Evolutionary conservation across 1,140 invertebrate species (phyloP), one percentile per base, ranked within the genome.

Genomic region (Drosophila grimshawi): DNA sequence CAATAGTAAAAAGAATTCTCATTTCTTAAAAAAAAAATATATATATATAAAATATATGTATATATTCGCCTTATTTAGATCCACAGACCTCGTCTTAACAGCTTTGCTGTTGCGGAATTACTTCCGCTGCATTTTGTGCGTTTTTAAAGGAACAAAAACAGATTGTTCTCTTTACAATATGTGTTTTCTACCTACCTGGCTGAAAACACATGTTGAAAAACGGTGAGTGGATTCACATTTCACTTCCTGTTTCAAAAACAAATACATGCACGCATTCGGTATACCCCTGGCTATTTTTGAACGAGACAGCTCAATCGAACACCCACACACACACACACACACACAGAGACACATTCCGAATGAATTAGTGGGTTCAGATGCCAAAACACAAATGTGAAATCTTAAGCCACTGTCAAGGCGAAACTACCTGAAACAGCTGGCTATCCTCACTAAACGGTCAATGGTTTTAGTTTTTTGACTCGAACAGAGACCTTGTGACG

Each of bases 351-450:
- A 43, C 7, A 5, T 62, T 72, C 65, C 73, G 43, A 35, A 5
- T 66, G 48, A 80, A 49, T 80, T 75, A 67, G 55, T 62, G 65
- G 67, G 68, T 83, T 77, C 76, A 78, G 60, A 65, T 77, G 51
- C 45, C 64, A 73, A 49, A 60, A 37, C 32, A 19, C 19, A 19
- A 43, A 43, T 64, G 55, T 63, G 57, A 68, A 73, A 74, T 82
- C 64, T 64, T 73, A 76, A 89, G 75, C 56, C 80, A 57, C 53
- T 78, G 74, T 90, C 85, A 89, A 89, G 86, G 85, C 65, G 55
- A 89, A 79, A 73, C 78, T 88, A 83, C 83, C 83, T 88, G 76
- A 60, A 66, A 19, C 65, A 30, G n/a, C 63, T 56, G 53, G 43
- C 41, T 41, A 60, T 37, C 60, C 45, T 61, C 48, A 56, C 5